Base-by-base conservation (phyloP, 2,888 invertebrate species). In the Thecophora atra region DNA sequence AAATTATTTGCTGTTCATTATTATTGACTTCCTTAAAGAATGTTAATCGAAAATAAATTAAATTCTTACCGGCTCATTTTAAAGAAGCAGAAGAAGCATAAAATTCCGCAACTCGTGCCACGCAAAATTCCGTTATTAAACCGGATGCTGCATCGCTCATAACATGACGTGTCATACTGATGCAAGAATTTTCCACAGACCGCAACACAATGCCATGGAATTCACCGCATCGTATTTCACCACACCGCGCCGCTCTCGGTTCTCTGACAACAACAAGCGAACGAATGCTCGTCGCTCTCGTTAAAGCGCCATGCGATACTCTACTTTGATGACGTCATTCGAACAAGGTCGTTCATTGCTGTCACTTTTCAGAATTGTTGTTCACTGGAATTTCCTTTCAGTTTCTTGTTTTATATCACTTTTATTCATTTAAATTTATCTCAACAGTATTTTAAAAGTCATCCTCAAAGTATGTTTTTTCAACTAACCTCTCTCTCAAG, bases 81-180 rank as follows among this genome's bases (percentile, higher is more conserved):
- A 37, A 37, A 1, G 37, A 37, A 37, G 37, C 11, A 37, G 37
- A 37, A 37, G 37, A 37, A 11, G 11, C 6, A 37, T 6, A 37
- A 37, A 11, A 37, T 8, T 6, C 37, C 1, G 37, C 37, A 8
- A 2, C 37, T 19, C 63, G 21, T 26, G 44, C 47, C 64, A 64
- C 52, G 21, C 66, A 26, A 51, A n/a, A 52, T 28, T 30, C 66
- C 66, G 66, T 69, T 69, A 69, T 21, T 21, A 19, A 69, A 47
- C 68, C 68, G 68, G 68, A 69, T 69, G 68, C 68, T 60, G 60
- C 67, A 24, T 69, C 58, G n/a, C n/a, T 28, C 24, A 21, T 24
- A 58, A 24, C 17, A 58, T 58, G 58, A 58, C 58, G 28, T 28
- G 58, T 28, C 58, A 8, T 58, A 13, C n/a, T 58, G 47, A 2